A percentile compares a stretch with the other conserved stretches of the same genome.
Conservation (phyloP, 2,797 vertebrate genomes). For the Spinus olivaceus region DNA sequence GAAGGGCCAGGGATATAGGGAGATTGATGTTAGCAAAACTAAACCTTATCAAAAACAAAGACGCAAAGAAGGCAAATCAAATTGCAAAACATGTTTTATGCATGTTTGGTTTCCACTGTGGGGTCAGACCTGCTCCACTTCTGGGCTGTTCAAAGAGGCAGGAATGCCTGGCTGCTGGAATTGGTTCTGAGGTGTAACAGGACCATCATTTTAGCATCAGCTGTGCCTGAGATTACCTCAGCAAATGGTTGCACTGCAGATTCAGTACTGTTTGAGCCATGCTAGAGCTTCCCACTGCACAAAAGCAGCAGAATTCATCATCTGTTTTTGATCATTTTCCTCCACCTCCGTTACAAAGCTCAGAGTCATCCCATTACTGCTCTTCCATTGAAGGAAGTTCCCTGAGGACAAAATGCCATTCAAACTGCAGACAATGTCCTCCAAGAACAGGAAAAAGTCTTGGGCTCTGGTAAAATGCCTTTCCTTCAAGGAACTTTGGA, state of each 20-base stretch:
- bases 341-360: background rate
- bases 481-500: background rate
- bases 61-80: background rate
- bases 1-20: background rate
- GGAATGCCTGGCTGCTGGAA: background rate
- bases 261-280: background rate
- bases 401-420: background rate
- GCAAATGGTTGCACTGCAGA: background rate
- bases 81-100: background rate
- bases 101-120: background rate
- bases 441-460: background rate
- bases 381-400: background rate
- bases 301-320: background rate
- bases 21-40: background rate
- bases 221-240: background rate
- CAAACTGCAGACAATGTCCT: background rate
- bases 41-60: background rate
- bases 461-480: background rate
- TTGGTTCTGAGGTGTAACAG: background rate
- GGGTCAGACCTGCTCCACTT: background rate
- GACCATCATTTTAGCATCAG: background rate
- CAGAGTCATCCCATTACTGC: background rate
- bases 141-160: background rate
- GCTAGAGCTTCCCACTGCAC: background rate
- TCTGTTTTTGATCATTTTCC: background rate